These are phyloP conservation scores for Amiota minor DNA, from an alignment of 2,888 invertebrate species.

Conservation along the genomic window DNA sequence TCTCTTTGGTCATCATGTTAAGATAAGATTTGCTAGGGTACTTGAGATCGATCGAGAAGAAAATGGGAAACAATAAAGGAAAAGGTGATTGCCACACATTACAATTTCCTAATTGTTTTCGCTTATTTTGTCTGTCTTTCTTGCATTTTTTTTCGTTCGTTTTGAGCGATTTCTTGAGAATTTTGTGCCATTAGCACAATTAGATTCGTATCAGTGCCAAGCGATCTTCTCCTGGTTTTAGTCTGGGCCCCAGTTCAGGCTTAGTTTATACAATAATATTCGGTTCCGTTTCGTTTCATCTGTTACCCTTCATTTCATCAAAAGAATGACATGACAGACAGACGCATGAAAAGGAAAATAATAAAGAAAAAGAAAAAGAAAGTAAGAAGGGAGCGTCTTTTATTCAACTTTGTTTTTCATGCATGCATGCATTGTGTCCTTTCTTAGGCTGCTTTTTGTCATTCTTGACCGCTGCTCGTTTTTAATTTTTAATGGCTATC, in stretches of 20 bases:
- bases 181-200: slow-evolving; percentile 66
- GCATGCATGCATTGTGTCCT: slow-evolving; percentile 18
- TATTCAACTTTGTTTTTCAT: background rate
- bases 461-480: slow-evolving; percentile 57
- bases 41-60: background rate
- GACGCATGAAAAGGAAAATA: background rate
- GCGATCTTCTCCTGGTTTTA: background rate
- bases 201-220: slow-evolving; percentile 61
- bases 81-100: slow-evolving; percentile 11
- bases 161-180: slow-evolving; percentile 53
- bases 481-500: slow-evolving; percentile 67
- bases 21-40: slow-evolving; percentile 33
- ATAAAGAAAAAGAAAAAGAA: background rate
- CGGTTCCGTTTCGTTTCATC: slow-evolving; percentile 6
- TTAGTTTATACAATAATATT: background rate
- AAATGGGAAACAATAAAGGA: slow-evolving; percentile 29
- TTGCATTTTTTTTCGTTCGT: slow-evolving; percentile 24
- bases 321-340: background rate
- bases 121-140: background rate
- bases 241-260: too few species aligned
- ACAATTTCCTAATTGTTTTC: slow-evolving; percentile 18
- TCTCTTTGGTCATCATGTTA: slow-evolving; percentile 34
- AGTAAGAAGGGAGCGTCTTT: slow-evolving; percentile 7
- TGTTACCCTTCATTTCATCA: slow-evolving; percentile 7
- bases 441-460: slow-evolving; percentile 13